Conservation (phyloP, 30 jellyfish, hydroid and myxozoan species). For the Haliclystus octoradiatus region DNA sequence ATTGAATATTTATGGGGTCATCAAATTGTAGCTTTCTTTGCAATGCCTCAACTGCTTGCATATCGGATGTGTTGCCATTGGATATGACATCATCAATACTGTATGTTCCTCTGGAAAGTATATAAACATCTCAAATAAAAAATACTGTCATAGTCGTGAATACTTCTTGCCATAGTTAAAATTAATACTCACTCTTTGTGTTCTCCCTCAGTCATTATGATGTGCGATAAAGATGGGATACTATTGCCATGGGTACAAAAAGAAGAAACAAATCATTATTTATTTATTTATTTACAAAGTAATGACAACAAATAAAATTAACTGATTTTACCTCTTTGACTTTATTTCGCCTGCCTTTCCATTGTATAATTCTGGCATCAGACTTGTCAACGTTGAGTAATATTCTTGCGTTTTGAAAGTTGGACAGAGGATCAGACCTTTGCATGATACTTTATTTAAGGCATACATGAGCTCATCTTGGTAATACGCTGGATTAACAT, state of each 20-base stretch:
- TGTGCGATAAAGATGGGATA: slow-evolving; percentile 61
- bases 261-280: not conserved
- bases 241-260: no score
- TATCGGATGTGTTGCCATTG: slow-evolving; percentile 58
- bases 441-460: slow-evolving; percentile 69
- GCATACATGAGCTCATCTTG: slow-evolving; percentile 70
- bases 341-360: slow-evolving; percentile 50
- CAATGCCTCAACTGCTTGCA: slow-evolving; percentile 38
- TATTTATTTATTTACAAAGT: no score
- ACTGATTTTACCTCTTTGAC: slow-evolving; percentile 32
- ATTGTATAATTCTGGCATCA: slow-evolving; percentile 58
- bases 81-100: slow-evolving; percentile 44
- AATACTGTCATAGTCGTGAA: no score
- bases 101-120: slow-evolving; percentile 56
- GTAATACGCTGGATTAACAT: slow-evolving; percentile 80
- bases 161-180: not conserved
- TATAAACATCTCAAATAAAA: not conserved
- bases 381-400: slow-evolving; percentile 36
- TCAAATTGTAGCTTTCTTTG: slow-evolving; percentile 64
- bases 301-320: not conserved
- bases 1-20: slow-evolving; percentile 82
- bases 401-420: slow-evolving; percentile 57
- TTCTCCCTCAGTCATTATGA: slow-evolving; percentile 80
- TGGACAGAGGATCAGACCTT: slow-evolving; percentile 72
- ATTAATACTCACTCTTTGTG: slow-evolving; percentile 28